phyloP scores from a whole-genome alignment of 2,888 invertebrate genomes.

The Aleiodes leptofemur region DNA sequence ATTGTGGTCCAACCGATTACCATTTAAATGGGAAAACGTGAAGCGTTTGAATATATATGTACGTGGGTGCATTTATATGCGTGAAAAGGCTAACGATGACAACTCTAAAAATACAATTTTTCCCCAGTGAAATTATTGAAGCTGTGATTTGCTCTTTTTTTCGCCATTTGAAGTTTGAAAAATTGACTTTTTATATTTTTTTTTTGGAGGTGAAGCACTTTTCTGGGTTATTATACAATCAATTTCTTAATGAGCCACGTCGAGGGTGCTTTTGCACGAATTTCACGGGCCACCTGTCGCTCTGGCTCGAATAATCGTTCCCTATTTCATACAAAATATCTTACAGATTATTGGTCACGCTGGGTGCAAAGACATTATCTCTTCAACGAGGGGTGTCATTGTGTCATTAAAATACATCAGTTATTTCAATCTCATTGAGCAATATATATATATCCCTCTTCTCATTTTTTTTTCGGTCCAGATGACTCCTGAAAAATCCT shows the following conservation, averaged over 20 bases:
- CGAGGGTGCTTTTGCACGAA: slow-evolving; percentile 69
- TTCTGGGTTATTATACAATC: slow-evolving; percentile 68
- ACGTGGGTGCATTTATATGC: background rate
- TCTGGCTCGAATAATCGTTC: slow-evolving; percentile 45
- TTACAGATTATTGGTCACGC: slow-evolving; percentile 67
- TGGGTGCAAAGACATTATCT: slow-evolving; percentile 37
- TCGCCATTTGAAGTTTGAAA: background rate
- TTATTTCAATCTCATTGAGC: slow-evolving; percentile 57
- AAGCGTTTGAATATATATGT: slow-evolving; percentile 71
- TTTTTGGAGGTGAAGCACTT: background rate
- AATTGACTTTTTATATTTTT: background rate
- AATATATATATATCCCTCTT: slow-evolving; percentile 59
- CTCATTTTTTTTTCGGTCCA: slow-evolving; percentile 55
- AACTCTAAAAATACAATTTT: background rate
- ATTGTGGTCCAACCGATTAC: slow-evolving; percentile 74
- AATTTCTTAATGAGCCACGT: slow-evolving; percentile 67
- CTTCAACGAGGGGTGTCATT: slow-evolving; percentile 35
- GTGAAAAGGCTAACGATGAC: slow-evolving; percentile 7
- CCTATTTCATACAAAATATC: slow-evolving; percentile 61
- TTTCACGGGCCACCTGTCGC: slow-evolving; percentile 76
- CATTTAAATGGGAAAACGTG: slow-evolving; percentile 75
- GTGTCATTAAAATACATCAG: slow-evolving; percentile 43
- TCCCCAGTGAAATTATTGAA: background rate
- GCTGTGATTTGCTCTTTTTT: background rate
- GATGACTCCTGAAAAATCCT: too few relatives aligned